phyloP scores from a whole-genome alignment of 2,888 invertebrate genomes.

The Phorcus lineatus region DNA sequence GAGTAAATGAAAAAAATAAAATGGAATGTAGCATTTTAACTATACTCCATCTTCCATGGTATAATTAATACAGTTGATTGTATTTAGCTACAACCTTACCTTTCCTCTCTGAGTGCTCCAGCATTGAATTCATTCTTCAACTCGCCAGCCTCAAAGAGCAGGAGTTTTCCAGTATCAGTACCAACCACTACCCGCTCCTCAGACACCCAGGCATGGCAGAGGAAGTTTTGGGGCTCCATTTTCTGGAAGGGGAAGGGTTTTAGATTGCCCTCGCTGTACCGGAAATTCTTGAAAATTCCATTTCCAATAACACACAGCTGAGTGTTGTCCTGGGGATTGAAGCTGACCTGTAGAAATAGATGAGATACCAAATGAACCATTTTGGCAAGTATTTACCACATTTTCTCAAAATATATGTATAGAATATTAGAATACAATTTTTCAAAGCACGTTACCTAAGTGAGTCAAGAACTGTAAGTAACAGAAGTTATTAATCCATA shows the following conservation, averaged over 20 bases:
- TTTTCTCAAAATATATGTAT: too few species aligned
- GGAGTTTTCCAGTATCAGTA: slow-evolving; percentile 84
- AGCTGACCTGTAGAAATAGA: slow-evolving; percentile 80
- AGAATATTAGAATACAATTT: too few species aligned
- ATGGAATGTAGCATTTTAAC: too few species aligned
- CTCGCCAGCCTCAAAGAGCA: slow-evolving; percentile 91
- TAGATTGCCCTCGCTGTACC: slow-evolving; percentile 86
- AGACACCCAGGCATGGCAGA: slow-evolving; percentile 87
- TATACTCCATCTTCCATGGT: too few species aligned
- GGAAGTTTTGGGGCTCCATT: slow-evolving; percentile 84
- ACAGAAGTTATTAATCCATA: too few species aligned
- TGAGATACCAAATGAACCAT: background rate
- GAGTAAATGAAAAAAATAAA: too few species aligned
- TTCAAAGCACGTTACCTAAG: too few species aligned
- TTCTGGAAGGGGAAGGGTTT: slow-evolving; percentile 90
- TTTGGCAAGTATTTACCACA: too few species aligned
- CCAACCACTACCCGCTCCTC: slow-evolving; percentile 90
- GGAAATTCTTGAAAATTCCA: slow-evolving; percentile 85
- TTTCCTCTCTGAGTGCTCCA: slow-evolving; percentile 53
- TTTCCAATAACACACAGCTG: slow-evolving; percentile 82
- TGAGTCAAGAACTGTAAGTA: too few species aligned
- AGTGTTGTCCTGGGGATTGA: slow-evolving; percentile 87
- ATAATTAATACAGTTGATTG: too few species aligned
- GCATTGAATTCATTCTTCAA: slow-evolving; percentile 77
- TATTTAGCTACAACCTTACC: slow-evolving; percentile 52